phyloP scores from a whole-genome alignment of 2,797 vertebrate genomes.

The Sebastes dallii region DNA sequence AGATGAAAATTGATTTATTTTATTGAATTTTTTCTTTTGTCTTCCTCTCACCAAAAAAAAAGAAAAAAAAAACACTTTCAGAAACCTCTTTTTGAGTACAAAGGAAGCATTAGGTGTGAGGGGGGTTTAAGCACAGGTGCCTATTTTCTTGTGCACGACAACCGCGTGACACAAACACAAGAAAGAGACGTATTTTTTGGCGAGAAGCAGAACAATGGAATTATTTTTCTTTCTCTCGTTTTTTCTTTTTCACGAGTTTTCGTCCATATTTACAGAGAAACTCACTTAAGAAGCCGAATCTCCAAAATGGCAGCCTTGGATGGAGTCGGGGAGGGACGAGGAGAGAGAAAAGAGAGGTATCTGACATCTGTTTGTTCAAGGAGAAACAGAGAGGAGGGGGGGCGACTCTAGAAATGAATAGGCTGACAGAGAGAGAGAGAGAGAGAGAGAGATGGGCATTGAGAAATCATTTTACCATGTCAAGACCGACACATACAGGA shows the following conservation, averaged over 20 bases:
- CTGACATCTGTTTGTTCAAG: constrained; percentile 79
- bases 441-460: constrained; percentile 58
- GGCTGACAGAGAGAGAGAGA: constrained; percentile 55
- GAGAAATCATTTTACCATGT: constrained; percentile 73
- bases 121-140: constrained; percentile 30
- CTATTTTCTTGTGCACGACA: not conserved
- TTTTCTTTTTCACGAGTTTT: constrained; percentile 21
- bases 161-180: not conserved
- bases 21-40: constrained; percentile 53
- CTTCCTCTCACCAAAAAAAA: not conserved
- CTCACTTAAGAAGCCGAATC: constrained; percentile 72
- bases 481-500: constrained; percentile 63
- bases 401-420: constrained; percentile 55
- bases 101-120: constrained; percentile 18
- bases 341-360: constrained; percentile 54
- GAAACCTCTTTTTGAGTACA: constrained; percentile 15
- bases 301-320: constrained; percentile 69
- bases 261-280: constrained; percentile 67
- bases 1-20: constrained; percentile 59
- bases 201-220: constrained; percentile 49
- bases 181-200: constrained; percentile 4
- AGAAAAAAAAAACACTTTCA: constrained; percentile 4
- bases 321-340: constrained; percentile 42
- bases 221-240: constrained; percentile 25
- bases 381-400: constrained; percentile 63